phyloP scores from a whole-genome alignment of 2,888 invertebrate genomes.

The Eledona agricola region DNA sequence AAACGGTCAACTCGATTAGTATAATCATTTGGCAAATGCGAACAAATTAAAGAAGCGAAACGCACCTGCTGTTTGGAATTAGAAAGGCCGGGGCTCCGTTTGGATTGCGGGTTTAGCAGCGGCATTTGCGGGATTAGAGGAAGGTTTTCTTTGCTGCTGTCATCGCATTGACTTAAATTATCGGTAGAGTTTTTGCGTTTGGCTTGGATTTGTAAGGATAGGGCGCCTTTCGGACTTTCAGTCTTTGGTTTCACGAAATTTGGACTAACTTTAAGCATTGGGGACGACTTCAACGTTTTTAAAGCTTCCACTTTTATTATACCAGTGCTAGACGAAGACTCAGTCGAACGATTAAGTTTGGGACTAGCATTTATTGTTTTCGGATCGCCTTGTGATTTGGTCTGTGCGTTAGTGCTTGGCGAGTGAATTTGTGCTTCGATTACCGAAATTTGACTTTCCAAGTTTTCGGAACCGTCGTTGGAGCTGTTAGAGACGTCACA shows the following conservation, averaged over 20 bases:
- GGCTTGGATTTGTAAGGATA: slow-evolving; percentile 57
- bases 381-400: slow-evolving; percentile 28
- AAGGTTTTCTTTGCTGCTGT: slow-evolving; percentile 40
- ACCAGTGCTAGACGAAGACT: slow-evolving; percentile 5
- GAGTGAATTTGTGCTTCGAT: slow-evolving; percentile 55
- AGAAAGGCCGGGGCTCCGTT: slow-evolving; percentile 48
- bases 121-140: slow-evolving; percentile 57
- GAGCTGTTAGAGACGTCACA: slow-evolving; percentile 45
- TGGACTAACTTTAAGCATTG: slow-evolving; percentile 68
- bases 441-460: slow-evolving; percentile 46
- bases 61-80: slow-evolving; percentile 56
- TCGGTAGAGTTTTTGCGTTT: slow-evolving; percentile 52
- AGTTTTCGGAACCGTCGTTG: slow-evolving; percentile 48
- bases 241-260: slow-evolving; percentile 64
- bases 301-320: slow-evolving; percentile 29
- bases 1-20: slow-evolving; percentile 54
- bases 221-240: slow-evolving; percentile 57
- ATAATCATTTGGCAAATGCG: slow-evolving; percentile 15
- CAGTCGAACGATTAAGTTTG: slow-evolving; percentile 20
- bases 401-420: slow-evolving; percentile 16
- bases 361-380: slow-evolving; percentile 46
- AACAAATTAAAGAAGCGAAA: no score
- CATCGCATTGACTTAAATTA: slow-evolving; percentile 40
- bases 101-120: slow-evolving; percentile 54
- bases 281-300: slow-evolving; percentile 54